Evolutionary conservation across 2,797 vertebrate genomes (phyloP).

Genomic region (Psittacula derbiana): DNA sequence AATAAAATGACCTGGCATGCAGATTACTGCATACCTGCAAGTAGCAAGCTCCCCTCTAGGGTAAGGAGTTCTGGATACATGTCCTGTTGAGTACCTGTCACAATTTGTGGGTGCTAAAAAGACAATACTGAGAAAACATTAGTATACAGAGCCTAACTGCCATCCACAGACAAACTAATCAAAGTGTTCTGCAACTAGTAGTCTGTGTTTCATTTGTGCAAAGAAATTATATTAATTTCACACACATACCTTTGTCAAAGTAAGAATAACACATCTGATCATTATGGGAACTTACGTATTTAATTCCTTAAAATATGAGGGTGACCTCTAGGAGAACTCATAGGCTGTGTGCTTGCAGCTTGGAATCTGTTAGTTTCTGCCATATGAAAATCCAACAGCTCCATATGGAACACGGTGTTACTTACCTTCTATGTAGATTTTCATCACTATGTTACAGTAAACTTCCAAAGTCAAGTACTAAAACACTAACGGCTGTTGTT

Average conservation of each 20-base stretch:
- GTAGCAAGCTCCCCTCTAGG: neutral
- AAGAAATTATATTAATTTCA: neutral
- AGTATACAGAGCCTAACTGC: neutral
- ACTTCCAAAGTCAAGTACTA: neutral
- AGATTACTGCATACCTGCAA: neutral
- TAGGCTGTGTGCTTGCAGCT: neutral
- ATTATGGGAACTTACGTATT: neutral
- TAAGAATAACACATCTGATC: neutral
- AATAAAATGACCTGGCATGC: neutral
- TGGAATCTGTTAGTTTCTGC: neutral
- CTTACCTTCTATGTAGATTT: neutral
- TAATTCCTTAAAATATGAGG: neutral
- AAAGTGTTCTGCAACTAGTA: neutral
- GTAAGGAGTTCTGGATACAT: constrained; percentile 3
- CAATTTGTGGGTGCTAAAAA: neutral
- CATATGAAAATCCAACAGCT: neutral
- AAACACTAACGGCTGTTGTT: neutral
- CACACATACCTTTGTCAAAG: neutral
- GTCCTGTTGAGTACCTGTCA: neutral
- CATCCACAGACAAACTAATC: neutral
- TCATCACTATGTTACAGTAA: neutral
- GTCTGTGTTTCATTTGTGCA: neutral
- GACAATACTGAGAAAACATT: neutral
- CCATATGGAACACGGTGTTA: neutral
- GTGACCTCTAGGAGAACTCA: neutral